Evolutionary conservation across 2,113 vertebrate genomes (phyloP).

Genomic region (Tiliqua scincoides): DNA sequence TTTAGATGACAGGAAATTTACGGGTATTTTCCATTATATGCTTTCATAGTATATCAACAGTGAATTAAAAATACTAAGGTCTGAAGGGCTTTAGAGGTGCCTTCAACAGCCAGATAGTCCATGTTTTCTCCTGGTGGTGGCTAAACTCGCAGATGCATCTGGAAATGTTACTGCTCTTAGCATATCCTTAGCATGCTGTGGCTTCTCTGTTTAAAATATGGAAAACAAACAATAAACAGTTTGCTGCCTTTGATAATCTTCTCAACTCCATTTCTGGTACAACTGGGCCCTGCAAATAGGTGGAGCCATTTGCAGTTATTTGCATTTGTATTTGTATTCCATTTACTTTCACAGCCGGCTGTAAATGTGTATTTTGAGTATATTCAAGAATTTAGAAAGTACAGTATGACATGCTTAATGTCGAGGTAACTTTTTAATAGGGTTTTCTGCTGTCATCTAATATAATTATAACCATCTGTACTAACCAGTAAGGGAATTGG

Average conservation of each 20-base stretch:
- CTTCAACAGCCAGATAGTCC: background rate
- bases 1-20: background rate
- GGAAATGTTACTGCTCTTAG: conserved; percentile 41
- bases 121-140: background rate
- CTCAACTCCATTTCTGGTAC: fast-evolving
- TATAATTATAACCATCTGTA: background rate
- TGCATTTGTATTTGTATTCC: background rate
- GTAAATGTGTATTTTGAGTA: background rate
- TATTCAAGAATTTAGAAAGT: fast-evolving
- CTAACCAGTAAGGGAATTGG: background rate
- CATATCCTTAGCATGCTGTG: conserved; percentile 37
- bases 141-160: conserved; percentile 31
- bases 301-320: fast-evolving
- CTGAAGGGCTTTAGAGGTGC: background rate
- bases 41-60: background rate
- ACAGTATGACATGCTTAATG: background rate
- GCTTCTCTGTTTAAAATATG: conserved; percentile 22
- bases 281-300: conserved; percentile 17
- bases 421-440: background rate
- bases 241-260: conserved; percentile 55
- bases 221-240: conserved; percentile 56
- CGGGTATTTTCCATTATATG: background rate
- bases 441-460: background rate
- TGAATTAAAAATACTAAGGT: background rate
- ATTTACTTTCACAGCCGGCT: background rate